phyloP scores from a whole-genome alignment of 2,888 invertebrate species.

The Pyrochroa serraticornis region DNA sequence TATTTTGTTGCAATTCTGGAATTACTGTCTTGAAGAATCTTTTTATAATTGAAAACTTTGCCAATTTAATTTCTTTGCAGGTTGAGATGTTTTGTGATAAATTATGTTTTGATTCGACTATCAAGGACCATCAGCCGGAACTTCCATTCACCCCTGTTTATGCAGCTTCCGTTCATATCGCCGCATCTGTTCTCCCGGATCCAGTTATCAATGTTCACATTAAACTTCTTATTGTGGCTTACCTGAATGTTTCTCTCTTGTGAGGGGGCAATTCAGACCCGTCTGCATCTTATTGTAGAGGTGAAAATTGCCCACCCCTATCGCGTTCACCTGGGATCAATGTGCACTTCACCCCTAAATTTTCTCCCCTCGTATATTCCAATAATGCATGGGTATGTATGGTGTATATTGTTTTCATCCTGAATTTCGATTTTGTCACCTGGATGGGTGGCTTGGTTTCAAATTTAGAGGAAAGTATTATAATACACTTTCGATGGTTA shows the following conservation, averaged over 20 bases:
- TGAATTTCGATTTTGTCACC: conserved; percentile 18
- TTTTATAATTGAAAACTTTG: too few relatives aligned
- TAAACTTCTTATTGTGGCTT: conserved; percentile 13
- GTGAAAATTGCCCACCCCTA: conserved; percentile 2
- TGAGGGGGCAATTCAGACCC: not conserved
- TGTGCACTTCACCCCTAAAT: conserved; percentile 12
- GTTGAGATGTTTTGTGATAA: too few relatives aligned
- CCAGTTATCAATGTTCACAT: conserved; percentile 2
- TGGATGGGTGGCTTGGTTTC: conserved; percentile 11
- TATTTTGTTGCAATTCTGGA: too few relatives aligned
- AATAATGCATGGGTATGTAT: not conserved
- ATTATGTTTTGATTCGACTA: too few relatives aligned
- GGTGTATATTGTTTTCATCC: conserved; percentile 15
- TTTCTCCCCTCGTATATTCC: conserved; percentile 14
- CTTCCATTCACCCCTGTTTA: conserved; percentile 4
- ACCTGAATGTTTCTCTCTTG: conserved; percentile 9
- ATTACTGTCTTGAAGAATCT: too few relatives aligned
- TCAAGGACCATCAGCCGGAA: conserved; percentile 3
- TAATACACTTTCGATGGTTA: too few relatives aligned
- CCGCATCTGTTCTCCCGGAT: conserved; percentile 14
- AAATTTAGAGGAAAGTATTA: conserved; percentile 3
- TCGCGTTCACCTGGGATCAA: not conserved
- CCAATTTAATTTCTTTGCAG: too few relatives aligned
- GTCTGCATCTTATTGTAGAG: not conserved
- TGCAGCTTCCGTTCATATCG: conserved; percentile 22